Evolutionary conservation across 1,140 invertebrate genomes (phyloP).

Genomic region (Hesperophylax magnus): DNA sequence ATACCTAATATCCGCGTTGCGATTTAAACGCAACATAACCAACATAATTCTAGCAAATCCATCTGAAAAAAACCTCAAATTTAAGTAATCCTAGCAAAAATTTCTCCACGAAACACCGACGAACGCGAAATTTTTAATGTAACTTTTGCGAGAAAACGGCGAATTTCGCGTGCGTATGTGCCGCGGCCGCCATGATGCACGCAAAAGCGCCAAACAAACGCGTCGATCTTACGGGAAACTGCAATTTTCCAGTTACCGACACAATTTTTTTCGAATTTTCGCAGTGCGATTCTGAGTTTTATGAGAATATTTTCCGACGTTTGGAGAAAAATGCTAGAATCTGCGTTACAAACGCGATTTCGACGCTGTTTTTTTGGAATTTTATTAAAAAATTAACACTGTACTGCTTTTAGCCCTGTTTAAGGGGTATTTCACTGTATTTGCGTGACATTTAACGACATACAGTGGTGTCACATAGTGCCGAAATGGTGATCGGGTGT

Average conservation of each 20-base stretch:
- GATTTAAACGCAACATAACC: too few species aligned
- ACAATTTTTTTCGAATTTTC: neutral
- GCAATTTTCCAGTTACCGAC: constrained; percentile 17
- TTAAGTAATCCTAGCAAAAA: too few species aligned
- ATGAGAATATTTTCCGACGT: neutral
- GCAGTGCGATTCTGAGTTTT: neutral
- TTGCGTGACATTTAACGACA: constrained; percentile 2
- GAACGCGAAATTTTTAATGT: neutral
- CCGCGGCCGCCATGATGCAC: too few species aligned
- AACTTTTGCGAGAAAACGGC: too few species aligned
- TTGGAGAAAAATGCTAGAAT: neutral
- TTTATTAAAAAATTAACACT: neutral
- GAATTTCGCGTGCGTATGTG: too few species aligned
- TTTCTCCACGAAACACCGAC: neutral
- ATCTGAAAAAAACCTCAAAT: too few species aligned
- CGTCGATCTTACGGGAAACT: neutral
- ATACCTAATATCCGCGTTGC: neutral
- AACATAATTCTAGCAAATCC: too few species aligned
- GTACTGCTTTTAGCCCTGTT: neutral
- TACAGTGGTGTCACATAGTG: constrained; percentile 11
- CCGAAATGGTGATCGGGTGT: constrained; percentile 6
- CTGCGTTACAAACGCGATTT: neutral
- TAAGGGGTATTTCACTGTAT: neutral
- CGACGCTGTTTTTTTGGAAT: neutral
- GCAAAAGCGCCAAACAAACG: neutral